Evolutionary conservation across 2,113 vertebrate species (phyloP), one percentile per base, ranked within the genome.

Genomic region (Forbesichthys papilliferus): DNA sequence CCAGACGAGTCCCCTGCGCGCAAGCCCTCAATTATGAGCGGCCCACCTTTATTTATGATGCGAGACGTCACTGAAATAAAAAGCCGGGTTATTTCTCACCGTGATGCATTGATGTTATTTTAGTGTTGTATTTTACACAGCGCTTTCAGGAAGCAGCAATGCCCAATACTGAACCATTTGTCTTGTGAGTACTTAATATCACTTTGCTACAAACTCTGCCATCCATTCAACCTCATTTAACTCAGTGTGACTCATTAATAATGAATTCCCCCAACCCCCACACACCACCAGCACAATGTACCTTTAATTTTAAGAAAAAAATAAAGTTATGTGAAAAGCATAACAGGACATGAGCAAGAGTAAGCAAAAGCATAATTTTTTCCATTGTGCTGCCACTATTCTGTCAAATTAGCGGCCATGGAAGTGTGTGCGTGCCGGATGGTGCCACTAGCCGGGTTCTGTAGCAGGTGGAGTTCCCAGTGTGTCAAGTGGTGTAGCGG

Each of bases 371-470:
- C 11, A 14, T 52, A 1, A 52, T 52, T 42, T 42, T 42, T 42
- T 6, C 4, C 49, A 12, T 13, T 11, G 20, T 18, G n/a, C 47
- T 36, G 53, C 46, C 4, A 1, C 36, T 6, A 8, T 6, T 6
- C 36, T 6, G 36, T 42, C 36, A 42, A 42, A 42, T 42, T 42
- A 42, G 36, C 5, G 36, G 5, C 36, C 36, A 9, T 57, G 36
- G 36, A 53, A 48, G 61, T 14, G 48, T 7, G 14, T 20, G 53
- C 4, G 42, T 89, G 89, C n/a, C 1, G 16, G 53, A 27, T n/a
- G 55, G 91, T 88, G 81, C 92, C 91, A 94, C 94, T 94, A 95
- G 92, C 91, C 91, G 92, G 91, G 92, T 92, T 94, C 94, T 94
- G 94, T 92, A 92, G 65, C 67, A 73, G 92, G 61, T 65, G 92